A percentile compares a stretch with the other conserved stretches of the same genome.
Evolutionary conservation across 2,888 invertebrate genomes (phyloP).

Genomic region (Tubulanus polymorphus): DNA sequence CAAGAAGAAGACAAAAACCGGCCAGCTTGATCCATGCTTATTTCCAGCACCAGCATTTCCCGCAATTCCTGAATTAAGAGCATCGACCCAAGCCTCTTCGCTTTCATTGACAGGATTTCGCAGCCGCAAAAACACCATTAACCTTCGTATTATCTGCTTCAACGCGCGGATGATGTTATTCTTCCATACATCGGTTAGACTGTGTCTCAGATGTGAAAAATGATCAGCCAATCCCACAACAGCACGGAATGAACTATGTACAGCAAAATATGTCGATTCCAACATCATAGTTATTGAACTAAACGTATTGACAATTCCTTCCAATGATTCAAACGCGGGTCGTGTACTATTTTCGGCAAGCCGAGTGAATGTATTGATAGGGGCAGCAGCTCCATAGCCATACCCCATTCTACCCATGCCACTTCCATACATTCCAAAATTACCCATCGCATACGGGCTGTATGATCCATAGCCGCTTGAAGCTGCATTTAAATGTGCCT

Average conservation of each 20-base stretch:
- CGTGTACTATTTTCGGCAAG: constrained; percentile 87
- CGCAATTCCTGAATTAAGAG: constrained; percentile 52
- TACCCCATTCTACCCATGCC: background rate
- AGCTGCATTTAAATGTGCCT: no score
- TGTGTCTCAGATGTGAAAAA: constrained; percentile 75
- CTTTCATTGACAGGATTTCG: constrained; percentile 48
- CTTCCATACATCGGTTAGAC: constrained; percentile 82
- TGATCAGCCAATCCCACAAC: constrained; percentile 95
- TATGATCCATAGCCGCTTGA: no score
- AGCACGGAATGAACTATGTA: constrained; percentile 92
- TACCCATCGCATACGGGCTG: background rate
- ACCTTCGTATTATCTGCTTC: constrained; percentile 74
- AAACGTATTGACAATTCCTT: constrained; percentile 85
- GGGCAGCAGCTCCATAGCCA: background rate
- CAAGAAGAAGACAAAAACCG: constrained; percentile 82
- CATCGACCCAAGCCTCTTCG: constrained; percentile 28
- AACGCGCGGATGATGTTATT: constrained; percentile 76
- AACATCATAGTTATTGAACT: constrained; percentile 94
- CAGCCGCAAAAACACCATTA: constrained; percentile 63
- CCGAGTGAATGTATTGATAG: constrained; percentile 63
- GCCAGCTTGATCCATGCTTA: constrained; percentile 67
- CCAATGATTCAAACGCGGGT: constrained; percentile 91
- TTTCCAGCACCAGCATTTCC: constrained; percentile 45
- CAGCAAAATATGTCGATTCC: constrained; percentile 92
- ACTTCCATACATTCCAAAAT: constrained; percentile 2